Percentiles rank a stretch among this genome's conserved stretches.
Evolutionary conservation across 2,888 invertebrate species (phyloP).

Genomic region (Bombylius discolor): DNA sequence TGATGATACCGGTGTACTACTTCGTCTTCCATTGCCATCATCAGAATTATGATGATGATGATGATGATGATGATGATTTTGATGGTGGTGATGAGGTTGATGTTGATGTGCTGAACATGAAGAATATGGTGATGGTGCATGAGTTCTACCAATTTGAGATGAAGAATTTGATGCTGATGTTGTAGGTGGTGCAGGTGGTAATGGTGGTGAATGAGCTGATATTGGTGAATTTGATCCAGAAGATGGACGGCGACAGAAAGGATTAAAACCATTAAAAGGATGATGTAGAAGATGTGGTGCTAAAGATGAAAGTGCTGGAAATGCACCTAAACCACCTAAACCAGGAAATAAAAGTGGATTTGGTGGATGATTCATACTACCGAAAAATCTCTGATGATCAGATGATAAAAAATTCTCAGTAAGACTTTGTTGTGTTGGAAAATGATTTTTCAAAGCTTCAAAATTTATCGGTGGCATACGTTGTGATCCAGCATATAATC

Average conservation of each 20-base stretch:
- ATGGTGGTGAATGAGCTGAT: slow-evolving; percentile 39
- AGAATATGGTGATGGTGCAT: slow-evolving; percentile 10
- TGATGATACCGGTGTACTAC: background rate
- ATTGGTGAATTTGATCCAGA: slow-evolving; percentile 43
- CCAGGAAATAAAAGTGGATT: slow-evolving; percentile 47
- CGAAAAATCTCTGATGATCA: slow-evolving; percentile 22
- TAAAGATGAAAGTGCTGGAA: slow-evolving; percentile 40
- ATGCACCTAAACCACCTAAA: slow-evolving; percentile 42
- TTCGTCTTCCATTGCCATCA: background rate
- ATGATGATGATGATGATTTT: background rate
- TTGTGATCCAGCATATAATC: slow-evolving; percentile 60
- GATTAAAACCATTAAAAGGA: slow-evolving; percentile 35
- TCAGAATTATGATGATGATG: background rate
- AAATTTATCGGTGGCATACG: slow-evolving; percentile 46
- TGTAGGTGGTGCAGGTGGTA: slow-evolving; percentile 16
- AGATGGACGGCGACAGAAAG: slow-evolving; percentile 32
- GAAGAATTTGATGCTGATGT: slow-evolving; percentile 12
- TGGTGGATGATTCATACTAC: slow-evolving; percentile 36
- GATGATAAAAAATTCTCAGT: slow-evolving; percentile 11
- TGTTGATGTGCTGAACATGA: background rate
- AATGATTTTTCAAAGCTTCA: slow-evolving; percentile 48
- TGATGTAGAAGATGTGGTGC: slow-evolving; percentile 27
- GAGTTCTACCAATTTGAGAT: background rate
- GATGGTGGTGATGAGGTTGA: background rate
- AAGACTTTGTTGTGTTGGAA: slow-evolving; percentile 11